phyloP scores from a whole-genome alignment of 2,797 vertebrate genomes.

The Esox lucius region DNA sequence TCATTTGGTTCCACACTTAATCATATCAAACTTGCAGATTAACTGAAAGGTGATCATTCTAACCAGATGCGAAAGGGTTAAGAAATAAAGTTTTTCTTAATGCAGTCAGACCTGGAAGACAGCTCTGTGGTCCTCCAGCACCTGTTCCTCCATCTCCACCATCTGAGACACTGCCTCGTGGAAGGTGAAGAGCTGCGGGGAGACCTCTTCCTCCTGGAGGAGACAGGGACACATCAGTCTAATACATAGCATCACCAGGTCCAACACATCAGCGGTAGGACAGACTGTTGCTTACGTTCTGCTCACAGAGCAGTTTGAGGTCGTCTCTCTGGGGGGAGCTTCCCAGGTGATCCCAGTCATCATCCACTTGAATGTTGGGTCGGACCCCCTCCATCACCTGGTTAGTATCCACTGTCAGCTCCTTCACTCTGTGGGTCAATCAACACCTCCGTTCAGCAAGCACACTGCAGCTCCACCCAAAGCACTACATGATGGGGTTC shows the following conservation, averaged over 20 bases:
- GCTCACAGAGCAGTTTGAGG: constrained; percentile 98
- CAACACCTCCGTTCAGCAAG: neutral
- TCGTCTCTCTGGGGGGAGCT: constrained; percentile 96
- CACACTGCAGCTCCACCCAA: neutral
- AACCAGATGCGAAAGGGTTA: neutral
- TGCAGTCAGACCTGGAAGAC: constrained; percentile 89
- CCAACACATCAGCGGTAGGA: neutral
- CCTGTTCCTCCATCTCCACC: constrained; percentile 98
- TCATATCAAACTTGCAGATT: neutral
- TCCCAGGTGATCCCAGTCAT: constrained; percentile 86
- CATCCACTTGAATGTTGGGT: constrained; percentile 83
- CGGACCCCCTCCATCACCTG: constrained; percentile 82
- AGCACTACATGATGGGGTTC: neutral
- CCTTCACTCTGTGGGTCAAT: constrained; percentile 85
- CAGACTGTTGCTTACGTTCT: constrained; percentile 90
- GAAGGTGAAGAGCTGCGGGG: constrained; percentile 94
- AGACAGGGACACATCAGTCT: neutral
- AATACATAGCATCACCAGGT: neutral
- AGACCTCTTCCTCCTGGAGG: constrained; percentile 93
- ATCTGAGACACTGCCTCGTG: constrained; percentile 97
- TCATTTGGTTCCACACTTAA: neutral
- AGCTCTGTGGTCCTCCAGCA: constrained; percentile 93
- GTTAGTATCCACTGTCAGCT: constrained; percentile 88
- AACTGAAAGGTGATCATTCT: neutral
- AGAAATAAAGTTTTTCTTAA: neutral